Evolutionary conservation across 2,888 invertebrate species (phyloP), one percentile per base, ranked within the genome.

Genomic region (Mechanitis mazaeus): DNA sequence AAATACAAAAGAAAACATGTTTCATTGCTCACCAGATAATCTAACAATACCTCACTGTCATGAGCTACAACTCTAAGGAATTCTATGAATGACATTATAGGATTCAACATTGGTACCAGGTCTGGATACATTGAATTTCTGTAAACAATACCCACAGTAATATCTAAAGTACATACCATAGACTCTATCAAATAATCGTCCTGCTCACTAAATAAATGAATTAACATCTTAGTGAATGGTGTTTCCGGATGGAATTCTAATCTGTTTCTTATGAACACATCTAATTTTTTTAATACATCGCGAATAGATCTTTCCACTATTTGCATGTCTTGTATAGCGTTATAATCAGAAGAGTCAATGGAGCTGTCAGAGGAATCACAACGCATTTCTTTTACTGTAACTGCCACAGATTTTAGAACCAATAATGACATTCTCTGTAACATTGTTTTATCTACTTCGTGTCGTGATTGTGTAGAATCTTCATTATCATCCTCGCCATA

Each of bases 151-250:
- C 96, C 96, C 33, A 95, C 94, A 0, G 95, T 96, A 55, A 97
- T 96, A 81, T 97, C 97, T 56, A 97, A 84, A 46, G 96, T 95
- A 80, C 97, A 97, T 6, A 97, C 95, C 96, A 97, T 96, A 3
- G 96, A 95, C 87, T 97, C 97, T 63, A 97, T 95, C 71, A 97
- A 86, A 75, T 95, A 96, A 83, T 97, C 97, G 77, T 97, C 97
- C 80, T 97, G 97, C 83, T 97, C 96, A 72, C 95, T 95, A 75
- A 97, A 97, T 62, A 97, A 87, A 80, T 95, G 95, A 63, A 97
- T 95, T 58, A 97, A 91, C 92, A 97, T 95, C 84, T 96, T 96
- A 0, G 96, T 95, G 70, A 97, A 93, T 31, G 95, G 94, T 68
- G 95, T 95, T 79, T 96, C 96, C 0, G 97, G 97, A 84, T 96